Evolutionary conservation across 1,140 invertebrate genomes (phyloP), one percentile per base, ranked within the genome.

Genomic region (Philaenus spumarius): DNA sequence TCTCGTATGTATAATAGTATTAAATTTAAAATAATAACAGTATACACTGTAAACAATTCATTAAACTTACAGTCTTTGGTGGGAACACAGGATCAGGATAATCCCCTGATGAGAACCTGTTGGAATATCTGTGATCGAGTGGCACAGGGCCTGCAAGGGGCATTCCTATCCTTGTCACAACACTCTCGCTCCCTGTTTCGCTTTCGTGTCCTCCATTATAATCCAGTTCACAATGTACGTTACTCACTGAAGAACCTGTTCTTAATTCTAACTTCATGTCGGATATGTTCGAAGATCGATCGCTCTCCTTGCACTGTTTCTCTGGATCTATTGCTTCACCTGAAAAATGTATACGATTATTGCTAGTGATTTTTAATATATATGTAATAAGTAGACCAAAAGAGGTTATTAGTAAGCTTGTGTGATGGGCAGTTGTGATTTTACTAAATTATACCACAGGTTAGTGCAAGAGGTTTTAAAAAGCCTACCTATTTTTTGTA

Each of bases 221-320:
- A 58, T 80, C 77, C 42, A 73, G 69, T 45, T 75, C 71, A 39
- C 62, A 65, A 42, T 66, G 65, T 17, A 62, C 71, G 63, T 62
- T 75, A 64, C 82, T 85, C 60, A 86, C 79, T 55, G 84, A 93
- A 53, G 86, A 89, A 58, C 89, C 89, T 39, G 91, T 87, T 61
- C 90, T 77, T 54, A 93, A 79, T 72, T 95, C 91, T 45, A 90
- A 78, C 74, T 95, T 95, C 67, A 94, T 75, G 73, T 94, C 91
- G 60, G 90, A 93, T 65, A 94, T 86, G 69, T 93, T 92, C 47
- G 92, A 94, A 67, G 87, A 92, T 60, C 87, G 79, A 67, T 94
- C 90, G 45, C 87, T 90, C 66, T 92, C 89, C 64, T 89, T 89
- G 66, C 84, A 89, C 68, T 87, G 80, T 72, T 90, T 89, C 66